Evolutionary conservation across 2,888 invertebrate species (phyloP).

Genomic region (Pristionchus japonicus): DNA sequence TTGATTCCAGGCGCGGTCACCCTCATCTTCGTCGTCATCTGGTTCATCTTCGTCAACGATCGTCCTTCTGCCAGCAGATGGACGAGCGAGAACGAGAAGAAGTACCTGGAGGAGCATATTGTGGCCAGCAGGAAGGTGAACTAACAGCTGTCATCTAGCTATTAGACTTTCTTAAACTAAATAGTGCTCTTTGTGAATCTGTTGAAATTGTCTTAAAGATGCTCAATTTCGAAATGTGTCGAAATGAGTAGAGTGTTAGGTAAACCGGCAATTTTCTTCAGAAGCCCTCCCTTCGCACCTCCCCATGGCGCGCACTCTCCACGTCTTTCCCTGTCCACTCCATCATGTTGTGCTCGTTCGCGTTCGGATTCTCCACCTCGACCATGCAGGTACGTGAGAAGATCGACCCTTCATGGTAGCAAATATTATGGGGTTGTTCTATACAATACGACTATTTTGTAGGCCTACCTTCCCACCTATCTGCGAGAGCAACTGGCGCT

Average conservation of each 20-base stretch:
- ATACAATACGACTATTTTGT: not conserved
- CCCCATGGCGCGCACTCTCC: constrained; percentile 10
- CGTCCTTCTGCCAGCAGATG: not conserved
- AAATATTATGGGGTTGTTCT: not conserved
- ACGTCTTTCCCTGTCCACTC: constrained; percentile 27
- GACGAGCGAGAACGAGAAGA: constrained; percentile 42
- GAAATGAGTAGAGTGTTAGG: too few relatives aligned
- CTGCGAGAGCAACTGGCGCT: constrained; percentile 41
- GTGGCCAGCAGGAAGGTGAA: not conserved
- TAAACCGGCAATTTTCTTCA: too few relatives aligned
- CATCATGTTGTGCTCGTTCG: constrained; percentile 34
- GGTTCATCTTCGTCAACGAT: constrained; percentile 34
- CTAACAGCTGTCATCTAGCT: too few relatives aligned
- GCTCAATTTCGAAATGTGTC: too few relatives aligned
- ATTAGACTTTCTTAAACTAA: too few relatives aligned
- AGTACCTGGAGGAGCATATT: constrained; percentile 21
- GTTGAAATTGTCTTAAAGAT: too few relatives aligned
- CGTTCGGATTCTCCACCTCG: constrained; percentile 45
- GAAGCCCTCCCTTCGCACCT: not conserved
- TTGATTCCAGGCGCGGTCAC: constrained; percentile 10
- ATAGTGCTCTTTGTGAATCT: too few relatives aligned
- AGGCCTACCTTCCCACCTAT: constrained; percentile 35
- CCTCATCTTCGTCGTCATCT: constrained; percentile 17
- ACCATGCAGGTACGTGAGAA: constrained; percentile 1
- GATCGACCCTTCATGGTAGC: not conserved